Base-by-base conservation (phyloP, 2,797 vertebrate genomes). In the Clarias pachynema region DNA sequence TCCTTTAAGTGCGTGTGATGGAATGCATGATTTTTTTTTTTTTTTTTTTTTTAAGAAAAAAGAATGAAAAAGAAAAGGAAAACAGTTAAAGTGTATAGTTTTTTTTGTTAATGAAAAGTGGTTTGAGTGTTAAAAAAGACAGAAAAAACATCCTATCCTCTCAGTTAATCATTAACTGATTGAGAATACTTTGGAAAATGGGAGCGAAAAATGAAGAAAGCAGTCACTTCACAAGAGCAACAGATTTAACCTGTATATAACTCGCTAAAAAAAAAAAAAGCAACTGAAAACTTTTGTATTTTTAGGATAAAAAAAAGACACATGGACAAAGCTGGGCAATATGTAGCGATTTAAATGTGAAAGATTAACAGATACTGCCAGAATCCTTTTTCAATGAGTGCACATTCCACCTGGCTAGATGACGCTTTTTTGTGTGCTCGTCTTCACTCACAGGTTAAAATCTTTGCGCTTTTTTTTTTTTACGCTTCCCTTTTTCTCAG, bases 201-300 rank as follows among this genome's bases (percentile, higher is more conserved):
- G 93, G 92, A 94, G 93, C 91, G 89, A 86, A 89, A 89, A 85
- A 86, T 75, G 44, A 84, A 90, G 90, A 89, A 91, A 90, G 74
- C 75, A 40, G 88, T 90, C 84, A 85, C 86, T 89, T 90, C 86
- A 86, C 85, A 87, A 73, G 40, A 49, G 79, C 85, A 88, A 92
- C 91, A 89, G 87, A 93, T 92, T 89, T 56, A 89, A 93, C 88
- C 90, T 95, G 94, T 94, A 94, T 82, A 92, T 92, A 93, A 90
- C 69, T 91, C 86, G 83, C 90, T 89, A 75, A 53, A 74, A 15
- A 66, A 53, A 74, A 15, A 66, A 84, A 68, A 87, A 89, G 84
- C 91, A 92, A 86, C 83, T 82, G 85, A 89, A 91, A 82, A 44
- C 31, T 87, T 84, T 89, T 90, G 92, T 95, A 95, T 95, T 92